Conservation (phyloP, 2,113 vertebrate genomes). For the Ardeotis arabs region DNA sequence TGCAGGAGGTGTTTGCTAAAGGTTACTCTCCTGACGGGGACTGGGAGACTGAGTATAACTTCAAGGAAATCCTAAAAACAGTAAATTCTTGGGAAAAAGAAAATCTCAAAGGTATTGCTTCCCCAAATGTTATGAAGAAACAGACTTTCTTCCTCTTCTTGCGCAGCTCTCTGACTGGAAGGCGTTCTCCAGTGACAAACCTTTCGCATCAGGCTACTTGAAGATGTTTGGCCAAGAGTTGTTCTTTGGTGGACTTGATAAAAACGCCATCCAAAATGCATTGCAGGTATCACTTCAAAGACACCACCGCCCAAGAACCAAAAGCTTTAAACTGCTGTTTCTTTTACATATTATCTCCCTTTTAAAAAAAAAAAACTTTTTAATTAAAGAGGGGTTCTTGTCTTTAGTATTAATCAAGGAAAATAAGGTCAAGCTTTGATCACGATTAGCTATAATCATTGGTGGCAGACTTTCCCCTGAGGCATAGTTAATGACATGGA, state of each 20-base stretch:
- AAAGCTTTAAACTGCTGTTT: not conserved
- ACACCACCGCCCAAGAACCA: not conserved
- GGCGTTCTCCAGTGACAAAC: slow-evolving; percentile 29
- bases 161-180: slow-evolving; percentile 66
- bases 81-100: slow-evolving; percentile 1
- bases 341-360: not conserved
- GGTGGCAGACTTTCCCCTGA: slow-evolving; percentile 18
- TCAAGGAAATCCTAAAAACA: slow-evolving; percentile 45
- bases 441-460: slow-evolving; percentile 23
- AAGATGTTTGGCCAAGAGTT: slow-evolving; percentile 70
- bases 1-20: slow-evolving; percentile 42
- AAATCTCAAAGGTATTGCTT: not conserved
- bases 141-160: not conserved
- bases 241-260: slow-evolving; percentile 21
- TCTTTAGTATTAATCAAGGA: not conserved
- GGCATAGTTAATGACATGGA: not conserved
- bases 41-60: not conserved
- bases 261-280: slow-evolving; percentile 33
- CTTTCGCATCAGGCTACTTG: slow-evolving; percentile 21
- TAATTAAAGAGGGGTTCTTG: not conserved
- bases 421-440: slow-evolving; percentile 50
- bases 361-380: not conserved
- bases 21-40: not conserved
- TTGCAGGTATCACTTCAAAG: slow-evolving; percentile 60
- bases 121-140: not conserved